Percentiles rank a stretch among this genome's conserved stretches.
Evolutionary conservation across 2,797 vertebrate species (phyloP).

Genomic region (Eulemur albifrons): DNA sequence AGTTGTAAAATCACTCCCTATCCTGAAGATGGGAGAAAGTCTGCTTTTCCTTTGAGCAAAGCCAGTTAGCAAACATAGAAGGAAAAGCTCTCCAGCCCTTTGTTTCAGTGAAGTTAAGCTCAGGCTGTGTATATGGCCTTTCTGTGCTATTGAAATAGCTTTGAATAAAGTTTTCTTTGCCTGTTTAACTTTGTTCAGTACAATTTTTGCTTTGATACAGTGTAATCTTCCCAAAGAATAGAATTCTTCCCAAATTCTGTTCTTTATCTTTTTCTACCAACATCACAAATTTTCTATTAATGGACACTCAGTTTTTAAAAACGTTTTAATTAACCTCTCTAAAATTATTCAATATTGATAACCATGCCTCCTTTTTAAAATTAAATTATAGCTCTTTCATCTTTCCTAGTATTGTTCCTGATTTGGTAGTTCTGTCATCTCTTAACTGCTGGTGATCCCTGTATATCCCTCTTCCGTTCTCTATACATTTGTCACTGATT

Average conservation of each 20-base stretch:
- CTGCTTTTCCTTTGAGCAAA: not conserved
- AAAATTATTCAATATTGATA: not conserved
- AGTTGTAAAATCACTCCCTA: not conserved
- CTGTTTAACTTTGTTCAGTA: not conserved
- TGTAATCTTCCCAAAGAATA: not conserved
- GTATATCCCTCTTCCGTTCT: not conserved
- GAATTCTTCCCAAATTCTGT: not conserved
- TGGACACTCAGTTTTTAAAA: not conserved
- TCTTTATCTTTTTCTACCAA: not conserved
- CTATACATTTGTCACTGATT: not conserved
- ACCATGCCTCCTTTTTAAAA: not conserved
- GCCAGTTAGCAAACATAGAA: not conserved
- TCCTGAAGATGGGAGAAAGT: not conserved
- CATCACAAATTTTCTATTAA: not conserved
- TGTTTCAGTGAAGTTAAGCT: not conserved
- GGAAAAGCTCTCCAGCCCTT: not conserved
- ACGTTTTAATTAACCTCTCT: not conserved
- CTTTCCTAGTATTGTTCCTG: not conserved
- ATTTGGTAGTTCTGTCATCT: not conserved
- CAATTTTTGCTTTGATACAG: not conserved
- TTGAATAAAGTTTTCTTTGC: not conserved
- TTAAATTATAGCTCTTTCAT: not conserved
- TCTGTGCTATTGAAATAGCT: not conserved
- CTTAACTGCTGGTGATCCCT: not conserved
- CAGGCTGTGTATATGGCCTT: not conserved